These are phyloP conservation scores for Eueides isabella DNA, from an alignment of 1,140 invertebrate genomes.

Conservation along the genomic window DNA sequence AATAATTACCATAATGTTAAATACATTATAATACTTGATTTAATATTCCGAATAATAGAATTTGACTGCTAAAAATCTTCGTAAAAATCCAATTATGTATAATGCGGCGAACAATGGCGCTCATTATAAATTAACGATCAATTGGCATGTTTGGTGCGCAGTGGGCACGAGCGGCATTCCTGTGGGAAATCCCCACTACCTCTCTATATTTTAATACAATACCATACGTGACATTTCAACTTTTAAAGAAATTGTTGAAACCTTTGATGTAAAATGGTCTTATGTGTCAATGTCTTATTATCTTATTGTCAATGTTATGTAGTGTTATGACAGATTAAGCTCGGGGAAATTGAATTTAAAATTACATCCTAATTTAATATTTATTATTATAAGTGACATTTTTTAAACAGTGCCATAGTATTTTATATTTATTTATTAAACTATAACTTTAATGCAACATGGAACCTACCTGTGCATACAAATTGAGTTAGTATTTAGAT, in stretches of 20 bases:
- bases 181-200: slow-evolving; percentile 59
- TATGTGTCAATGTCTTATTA: too few species aligned
- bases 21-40: neutral
- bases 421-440: too few species aligned
- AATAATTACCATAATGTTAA: neutral
- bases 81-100: slow-evolving; percentile 36
- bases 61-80: slow-evolving; percentile 13
- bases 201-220: slow-evolving; percentile 51
- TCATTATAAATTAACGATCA: slow-evolving; percentile 74
- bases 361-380: too few species aligned
- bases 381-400: too few species aligned
- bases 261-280: too few species aligned
- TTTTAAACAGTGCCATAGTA: too few species aligned
- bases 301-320: too few species aligned
- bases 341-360: too few species aligned
- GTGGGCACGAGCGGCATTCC: slow-evolving; percentile 46
- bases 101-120: slow-evolving; percentile 44
- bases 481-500: neutral
- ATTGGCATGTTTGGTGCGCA: slow-evolving; percentile 56
- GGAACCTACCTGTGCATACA: neutral
- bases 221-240: slow-evolving; percentile 46
- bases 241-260: neutral
- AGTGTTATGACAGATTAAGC: too few species aligned
- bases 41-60: neutral
- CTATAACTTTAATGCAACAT: neutral